A percentile compares a stretch with the other conserved stretches of the same genome.
Evolutionary conservation across 2,797 vertebrate genomes (phyloP).

Genomic region (Halcyon smyrnensis): DNA sequence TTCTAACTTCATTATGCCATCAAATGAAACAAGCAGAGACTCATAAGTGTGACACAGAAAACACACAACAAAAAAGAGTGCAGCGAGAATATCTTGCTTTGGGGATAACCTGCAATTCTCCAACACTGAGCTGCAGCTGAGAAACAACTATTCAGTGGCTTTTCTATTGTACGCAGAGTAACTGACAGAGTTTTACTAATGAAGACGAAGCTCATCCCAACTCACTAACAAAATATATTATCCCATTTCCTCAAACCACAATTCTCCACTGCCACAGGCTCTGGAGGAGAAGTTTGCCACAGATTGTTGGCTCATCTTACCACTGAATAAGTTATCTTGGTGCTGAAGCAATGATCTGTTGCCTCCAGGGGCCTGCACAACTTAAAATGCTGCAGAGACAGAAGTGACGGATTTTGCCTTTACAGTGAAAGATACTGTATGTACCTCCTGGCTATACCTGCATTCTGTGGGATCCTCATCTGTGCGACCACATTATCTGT

Average conservation of each 20-base stretch:
- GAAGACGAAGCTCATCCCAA: background rate
- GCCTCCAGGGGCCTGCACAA: background rate
- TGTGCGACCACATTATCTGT: rapidly evolving
- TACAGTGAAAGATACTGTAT: background rate
- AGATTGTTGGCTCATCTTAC: background rate
- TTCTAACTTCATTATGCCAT: background rate
- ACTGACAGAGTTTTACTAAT: background rate
- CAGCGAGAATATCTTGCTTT: background rate
- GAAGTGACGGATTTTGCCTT: background rate
- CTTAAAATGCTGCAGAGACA: background rate
- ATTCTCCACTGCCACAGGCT: background rate
- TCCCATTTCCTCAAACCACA: background rate
- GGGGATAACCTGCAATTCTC: background rate
- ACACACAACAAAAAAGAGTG: no score
- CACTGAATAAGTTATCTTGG: background rate
- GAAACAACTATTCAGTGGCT: background rate
- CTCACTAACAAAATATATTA: background rate
- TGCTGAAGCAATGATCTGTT: background rate
- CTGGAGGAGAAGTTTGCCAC: background rate
- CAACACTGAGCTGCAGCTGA: background rate
- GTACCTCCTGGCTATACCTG: background rate
- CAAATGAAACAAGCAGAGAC: background rate
- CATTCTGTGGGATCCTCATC: background rate
- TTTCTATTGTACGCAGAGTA: background rate
- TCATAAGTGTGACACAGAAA: background rate